Conservation (phyloP, 1,140 invertebrate genomes). For the Bombus sibiricus region DNA sequence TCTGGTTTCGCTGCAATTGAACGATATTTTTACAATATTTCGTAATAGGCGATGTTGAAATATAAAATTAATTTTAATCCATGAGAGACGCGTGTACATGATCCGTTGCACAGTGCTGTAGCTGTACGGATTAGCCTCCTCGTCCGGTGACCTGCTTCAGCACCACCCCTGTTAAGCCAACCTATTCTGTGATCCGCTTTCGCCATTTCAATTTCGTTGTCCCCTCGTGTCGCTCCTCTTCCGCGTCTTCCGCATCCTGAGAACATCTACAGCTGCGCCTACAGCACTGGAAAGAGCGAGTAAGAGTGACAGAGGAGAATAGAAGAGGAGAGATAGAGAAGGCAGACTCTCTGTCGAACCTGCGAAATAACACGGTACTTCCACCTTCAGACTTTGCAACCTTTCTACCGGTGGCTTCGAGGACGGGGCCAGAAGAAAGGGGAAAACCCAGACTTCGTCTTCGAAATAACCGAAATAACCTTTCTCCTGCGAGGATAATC, state of each 20-base stretch:
- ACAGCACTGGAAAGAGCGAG: conserved; percentile 14
- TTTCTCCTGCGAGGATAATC: conserved; percentile 47
- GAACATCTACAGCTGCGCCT: conserved; percentile 75
- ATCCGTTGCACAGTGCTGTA: conserved; percentile 57
- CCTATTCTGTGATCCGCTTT: conserved; percentile 79
- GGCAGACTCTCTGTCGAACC: background rate
- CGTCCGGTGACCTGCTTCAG: conserved; percentile 68
- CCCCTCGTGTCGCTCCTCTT: conserved; percentile 72
- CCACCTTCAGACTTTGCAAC: conserved; percentile 59
- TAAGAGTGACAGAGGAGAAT: background rate
- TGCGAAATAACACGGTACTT: conserved; percentile 21
- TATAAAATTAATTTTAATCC: conserved; percentile 64
- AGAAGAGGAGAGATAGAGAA: background rate
- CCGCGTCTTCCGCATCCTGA: conserved; percentile 69
- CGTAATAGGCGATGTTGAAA: conserved; percentile 20
- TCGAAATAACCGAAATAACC: conserved; percentile 59
- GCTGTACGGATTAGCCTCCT: conserved; percentile 71
- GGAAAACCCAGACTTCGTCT: background rate
- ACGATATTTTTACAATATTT: too few species aligned
- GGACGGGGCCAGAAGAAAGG: background rate
- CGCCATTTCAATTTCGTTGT: conserved; percentile 79
- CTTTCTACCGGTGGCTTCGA: conserved; percentile 34
- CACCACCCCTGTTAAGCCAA: conserved; percentile 69
- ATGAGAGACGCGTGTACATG: conserved; percentile 29
- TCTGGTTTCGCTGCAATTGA: too few species aligned